Evolutionary conservation across 64 coral and sea anemone species (phyloP), one percentile per base, ranked within the genome.

Genomic region (Trachythela sp.): DNA sequence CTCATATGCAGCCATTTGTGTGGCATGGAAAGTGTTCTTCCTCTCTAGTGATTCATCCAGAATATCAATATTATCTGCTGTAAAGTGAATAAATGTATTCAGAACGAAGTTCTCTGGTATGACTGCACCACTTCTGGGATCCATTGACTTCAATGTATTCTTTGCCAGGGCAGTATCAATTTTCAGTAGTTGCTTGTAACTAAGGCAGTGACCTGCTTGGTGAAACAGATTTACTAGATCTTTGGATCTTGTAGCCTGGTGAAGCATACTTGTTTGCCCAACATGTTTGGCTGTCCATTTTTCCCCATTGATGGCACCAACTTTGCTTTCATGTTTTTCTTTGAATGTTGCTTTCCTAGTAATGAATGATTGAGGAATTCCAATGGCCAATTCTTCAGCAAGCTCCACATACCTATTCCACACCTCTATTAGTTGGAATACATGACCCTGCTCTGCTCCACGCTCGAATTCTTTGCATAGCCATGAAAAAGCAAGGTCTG

Each of bases 1-100:
- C 86, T 89, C 36, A 89, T 89, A 91, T 17, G 90, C 93, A 85
- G 89, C 90, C 51, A 89, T 59, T 48, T 94, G 90, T 42, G 93
- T 91, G 1, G 86, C 93, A 86, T 94, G 87, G 76, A 94, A 91
- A 54, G 89, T 94, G 68, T 94, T 91, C 84, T 94, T 91, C 49
- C 86, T 83, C 38, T 83, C 90, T 40, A 92, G 52, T 85, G 87
- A 84, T 40, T 43, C 32, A 71, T 94, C 93, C 48, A 83, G 58
- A 20, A 91, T 94, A 13, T 91, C 93, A 77, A 94, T 91, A 39
- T 89, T 91, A 51, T 91, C 93, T 4, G 93, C 86, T 0, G 93
- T 70, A 88, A 94, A 94, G 40, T 91, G 89, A 22, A 37, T 86
- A n/a, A 85, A 77, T 18, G 4, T 13, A 14, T 34, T 18, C 10